A percentile compares a stretch with the other conserved stretches of the same genome.
Conservation (phyloP, 1,140 invertebrate genomes). For the Eriocheir sinensis region DNA sequence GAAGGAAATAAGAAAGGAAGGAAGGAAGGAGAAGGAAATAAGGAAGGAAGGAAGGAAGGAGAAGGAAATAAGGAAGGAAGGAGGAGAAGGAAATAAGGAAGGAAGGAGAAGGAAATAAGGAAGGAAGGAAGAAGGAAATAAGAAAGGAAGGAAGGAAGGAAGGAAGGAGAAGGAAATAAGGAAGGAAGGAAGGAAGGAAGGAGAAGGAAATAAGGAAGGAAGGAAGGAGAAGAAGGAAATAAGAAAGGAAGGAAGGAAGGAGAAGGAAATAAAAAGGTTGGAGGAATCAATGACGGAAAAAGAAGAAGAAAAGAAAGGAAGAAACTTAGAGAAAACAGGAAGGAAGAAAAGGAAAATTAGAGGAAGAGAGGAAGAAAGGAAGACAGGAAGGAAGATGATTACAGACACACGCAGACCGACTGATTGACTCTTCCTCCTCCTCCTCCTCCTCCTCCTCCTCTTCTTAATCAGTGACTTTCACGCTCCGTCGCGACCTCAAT, state of each 20-base stretch:
- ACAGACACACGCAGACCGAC: not conserved
- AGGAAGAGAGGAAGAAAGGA: not conserved
- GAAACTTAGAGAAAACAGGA: not conserved
- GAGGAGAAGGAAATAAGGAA: not conserved
- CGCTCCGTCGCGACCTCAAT: too few relatives aligned
- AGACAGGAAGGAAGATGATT: not conserved
- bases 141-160: not conserved
- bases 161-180: not conserved
- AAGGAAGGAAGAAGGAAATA: not conserved
- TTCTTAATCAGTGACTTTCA: too few relatives aligned
- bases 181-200: too few relatives aligned
- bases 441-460: too few relatives aligned
- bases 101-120: not conserved
- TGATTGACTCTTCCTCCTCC: not conserved
- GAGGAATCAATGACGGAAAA: not conserved
- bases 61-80: not conserved
- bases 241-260: not conserved
- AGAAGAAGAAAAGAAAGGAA: not conserved
- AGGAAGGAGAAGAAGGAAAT: not conserved
- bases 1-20: conserved; percentile 18
- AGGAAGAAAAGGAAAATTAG: not conserved
- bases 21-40: not conserved
- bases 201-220: not conserved
- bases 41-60: not conserved
- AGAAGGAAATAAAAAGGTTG: not conserved